A percentile compares a stretch with the other conserved stretches of the same genome.
Conservation (phyloP, 2,888 invertebrate species). For the Tanypteryx hageni region DNA sequence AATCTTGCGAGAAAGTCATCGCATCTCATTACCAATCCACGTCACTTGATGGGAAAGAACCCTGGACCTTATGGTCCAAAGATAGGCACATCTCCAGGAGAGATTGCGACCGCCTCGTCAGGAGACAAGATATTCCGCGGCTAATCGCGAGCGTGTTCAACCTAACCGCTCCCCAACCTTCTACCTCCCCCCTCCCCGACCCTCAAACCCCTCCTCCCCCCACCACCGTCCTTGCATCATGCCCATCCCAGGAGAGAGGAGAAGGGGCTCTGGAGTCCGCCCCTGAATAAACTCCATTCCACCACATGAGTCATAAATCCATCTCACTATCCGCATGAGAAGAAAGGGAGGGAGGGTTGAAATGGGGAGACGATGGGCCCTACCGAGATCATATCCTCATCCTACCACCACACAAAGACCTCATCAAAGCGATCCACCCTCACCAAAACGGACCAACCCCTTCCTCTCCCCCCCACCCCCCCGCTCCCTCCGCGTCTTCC, state of each 20-base stretch:
- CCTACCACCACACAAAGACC: background rate
- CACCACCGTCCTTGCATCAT: background rate
- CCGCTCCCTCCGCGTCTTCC: too few relatives aligned
- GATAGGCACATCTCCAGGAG: too few relatives aligned
- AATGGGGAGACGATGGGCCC: background rate
- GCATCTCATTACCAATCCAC: too few relatives aligned
- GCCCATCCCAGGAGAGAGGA: background rate
- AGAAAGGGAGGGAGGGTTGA: background rate
- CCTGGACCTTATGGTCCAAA: too few relatives aligned
- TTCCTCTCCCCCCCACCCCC: too few relatives aligned
- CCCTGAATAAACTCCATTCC: background rate
- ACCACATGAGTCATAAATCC: slow-evolving; percentile 10
- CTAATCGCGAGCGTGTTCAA: background rate
- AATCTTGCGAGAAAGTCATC: too few relatives aligned
- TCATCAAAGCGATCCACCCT: slow-evolving; percentile 1
- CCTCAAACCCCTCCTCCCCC: background rate
- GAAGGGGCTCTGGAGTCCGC: background rate
- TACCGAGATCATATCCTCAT: background rate
- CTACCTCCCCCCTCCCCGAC: background rate
- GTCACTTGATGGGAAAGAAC: too few relatives aligned
- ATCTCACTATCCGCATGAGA: background rate
- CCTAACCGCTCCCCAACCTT: background rate
- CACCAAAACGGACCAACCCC: background rate
- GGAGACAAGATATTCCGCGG: background rate
- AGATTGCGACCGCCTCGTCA: background rate